Conservation (phyloP, 1,140 invertebrate species). For the Teleogryllus occipitalis region DNA sequence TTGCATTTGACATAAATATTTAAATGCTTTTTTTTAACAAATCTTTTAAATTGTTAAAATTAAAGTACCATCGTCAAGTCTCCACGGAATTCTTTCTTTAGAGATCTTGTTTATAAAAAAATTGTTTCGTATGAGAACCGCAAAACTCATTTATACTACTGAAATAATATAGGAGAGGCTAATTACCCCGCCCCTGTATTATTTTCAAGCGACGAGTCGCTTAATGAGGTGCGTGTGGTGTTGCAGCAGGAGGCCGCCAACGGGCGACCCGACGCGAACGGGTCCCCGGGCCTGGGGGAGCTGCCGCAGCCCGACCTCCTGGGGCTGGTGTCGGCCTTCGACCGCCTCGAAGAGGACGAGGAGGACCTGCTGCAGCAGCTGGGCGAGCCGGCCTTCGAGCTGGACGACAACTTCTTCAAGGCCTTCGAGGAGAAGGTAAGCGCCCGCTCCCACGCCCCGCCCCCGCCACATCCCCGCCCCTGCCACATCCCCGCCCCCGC, state of each 20-base stretch:
- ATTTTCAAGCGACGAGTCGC: neutral
- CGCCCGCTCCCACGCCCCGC: neutral
- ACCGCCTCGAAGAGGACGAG: constrained; percentile 45
- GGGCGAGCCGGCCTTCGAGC: constrained; percentile 52
- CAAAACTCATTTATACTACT: neutral
- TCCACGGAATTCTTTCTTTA: too few species aligned
- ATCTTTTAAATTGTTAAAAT: too few species aligned
- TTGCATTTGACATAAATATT: too few species aligned
- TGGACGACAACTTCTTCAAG: constrained; percentile 41
- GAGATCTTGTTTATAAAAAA: too few species aligned
- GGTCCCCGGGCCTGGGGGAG: constrained; percentile 41
- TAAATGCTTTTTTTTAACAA: too few species aligned
- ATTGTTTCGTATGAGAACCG: neutral
- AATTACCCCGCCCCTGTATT: neutral
- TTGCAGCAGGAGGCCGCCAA: constrained; percentile 18
- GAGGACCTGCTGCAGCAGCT: constrained; percentile 64
- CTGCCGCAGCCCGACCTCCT: constrained; percentile 57
- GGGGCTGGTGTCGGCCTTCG: constrained; percentile 45
- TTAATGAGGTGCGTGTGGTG: neutral
- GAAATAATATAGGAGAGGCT: neutral
- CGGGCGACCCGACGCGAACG: neutral
- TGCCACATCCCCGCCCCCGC: too few species aligned
- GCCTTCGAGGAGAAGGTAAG: constrained; percentile 36
- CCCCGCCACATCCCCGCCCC: too few species aligned
- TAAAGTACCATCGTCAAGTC: too few species aligned